Evolutionary conservation across 2,797 vertebrate species (phyloP).

Genomic region (Salmo trutta): DNA sequence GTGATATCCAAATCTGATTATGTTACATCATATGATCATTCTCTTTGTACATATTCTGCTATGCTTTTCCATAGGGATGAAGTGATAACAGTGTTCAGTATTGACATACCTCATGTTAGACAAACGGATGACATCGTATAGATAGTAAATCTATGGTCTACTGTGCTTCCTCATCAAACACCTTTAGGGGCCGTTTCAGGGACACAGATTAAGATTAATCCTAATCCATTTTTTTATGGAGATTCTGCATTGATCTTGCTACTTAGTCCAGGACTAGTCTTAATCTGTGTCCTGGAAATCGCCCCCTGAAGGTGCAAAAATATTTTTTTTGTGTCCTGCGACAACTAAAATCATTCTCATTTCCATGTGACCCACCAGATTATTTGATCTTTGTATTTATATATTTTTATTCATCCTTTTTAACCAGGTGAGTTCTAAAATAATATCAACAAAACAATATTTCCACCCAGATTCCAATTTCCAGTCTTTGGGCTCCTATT

Average conservation of each 20-base stretch:
- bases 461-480: conserved; percentile 13
- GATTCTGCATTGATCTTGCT: too few relatives aligned
- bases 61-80: conserved; percentile 77
- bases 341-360: too few relatives aligned
- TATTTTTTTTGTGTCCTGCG: too few relatives aligned
- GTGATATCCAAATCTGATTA: conserved; percentile 71
- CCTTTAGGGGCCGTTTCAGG: conserved; percentile 33
- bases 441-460: conserved; percentile 3
- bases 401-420: background rate
- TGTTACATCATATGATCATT: conserved; percentile 62
- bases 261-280: too few relatives aligned
- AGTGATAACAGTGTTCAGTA: conserved; percentile 76
- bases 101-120: conserved; percentile 66
- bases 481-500: too few relatives aligned
- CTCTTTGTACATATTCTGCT: conserved; percentile 68
- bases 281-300: too few relatives aligned
- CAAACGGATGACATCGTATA: conserved; percentile 53
- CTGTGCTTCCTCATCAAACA: conserved; percentile 49
- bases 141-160: conserved; percentile 66
- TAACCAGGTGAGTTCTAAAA: conserved; percentile 7
- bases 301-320: too few relatives aligned
- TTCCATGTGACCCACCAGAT: too few relatives aligned
- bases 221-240: background rate
- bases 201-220: conserved; percentile 45
- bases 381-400: background rate